Evolutionary conservation across 2,113 vertebrate genomes (phyloP).

Genomic region (Perognathus longimembris): DNA sequence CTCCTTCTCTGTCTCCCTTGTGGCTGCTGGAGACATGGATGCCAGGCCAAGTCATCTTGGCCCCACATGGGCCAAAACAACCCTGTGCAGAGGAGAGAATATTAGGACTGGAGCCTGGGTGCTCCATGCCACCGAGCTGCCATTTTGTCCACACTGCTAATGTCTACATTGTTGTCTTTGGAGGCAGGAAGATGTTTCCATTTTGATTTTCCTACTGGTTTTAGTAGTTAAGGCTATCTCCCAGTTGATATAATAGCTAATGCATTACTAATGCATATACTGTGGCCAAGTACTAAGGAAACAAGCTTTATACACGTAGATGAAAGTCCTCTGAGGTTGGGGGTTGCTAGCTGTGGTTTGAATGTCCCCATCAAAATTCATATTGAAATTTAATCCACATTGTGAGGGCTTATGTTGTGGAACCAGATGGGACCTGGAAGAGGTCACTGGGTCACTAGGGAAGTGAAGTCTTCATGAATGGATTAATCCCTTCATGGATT

Average conservation of each 20-base stretch:
- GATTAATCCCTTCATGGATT: neutral
- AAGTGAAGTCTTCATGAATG: neutral
- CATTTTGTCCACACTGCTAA: neutral
- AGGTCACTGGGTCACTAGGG: neutral
- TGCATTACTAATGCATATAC: neutral
- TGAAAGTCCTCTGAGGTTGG: neutral
- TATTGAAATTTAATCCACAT: neutral
- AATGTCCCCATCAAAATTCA: neutral
- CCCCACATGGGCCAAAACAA: neutral
- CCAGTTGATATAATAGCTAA: neutral
- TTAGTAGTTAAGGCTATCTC: neutral
- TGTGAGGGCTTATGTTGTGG: neutral
- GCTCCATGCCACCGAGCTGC: neutral
- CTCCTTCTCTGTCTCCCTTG: neutral
- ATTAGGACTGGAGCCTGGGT: neutral
- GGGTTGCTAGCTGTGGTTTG: neutral
- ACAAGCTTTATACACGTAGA: neutral
- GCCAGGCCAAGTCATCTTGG: neutral
- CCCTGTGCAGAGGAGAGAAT: neutral
- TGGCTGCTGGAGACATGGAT: neutral
- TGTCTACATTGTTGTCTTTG: neutral
- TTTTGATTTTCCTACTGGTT: neutral
- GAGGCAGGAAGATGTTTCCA: neutral
- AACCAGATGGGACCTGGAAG: neutral
- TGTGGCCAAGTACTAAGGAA: neutral